Conservation (phyloP, 2,113 vertebrate genomes). For the Danio rerio region DNA sequence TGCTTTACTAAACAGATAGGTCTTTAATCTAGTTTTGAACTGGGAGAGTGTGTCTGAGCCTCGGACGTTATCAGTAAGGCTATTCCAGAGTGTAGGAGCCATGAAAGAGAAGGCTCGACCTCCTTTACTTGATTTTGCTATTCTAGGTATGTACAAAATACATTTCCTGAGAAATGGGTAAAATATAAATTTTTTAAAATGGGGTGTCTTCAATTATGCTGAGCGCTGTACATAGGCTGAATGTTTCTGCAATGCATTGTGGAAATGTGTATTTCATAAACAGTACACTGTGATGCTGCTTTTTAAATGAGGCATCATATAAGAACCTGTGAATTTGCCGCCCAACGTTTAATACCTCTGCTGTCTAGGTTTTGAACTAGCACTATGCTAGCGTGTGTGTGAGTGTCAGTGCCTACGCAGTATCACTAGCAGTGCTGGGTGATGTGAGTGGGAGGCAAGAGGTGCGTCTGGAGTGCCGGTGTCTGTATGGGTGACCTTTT, state of each 20-base stretch:
- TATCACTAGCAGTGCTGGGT: background rate
- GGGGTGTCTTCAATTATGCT: too few species aligned
- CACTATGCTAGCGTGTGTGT: background rate
- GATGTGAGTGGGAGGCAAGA: background rate
- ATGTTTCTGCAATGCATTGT: background rate
- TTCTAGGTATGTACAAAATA: too few species aligned
- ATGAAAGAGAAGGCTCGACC: too few species aligned
- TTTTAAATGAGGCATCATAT: background rate
- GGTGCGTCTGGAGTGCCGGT: background rate
- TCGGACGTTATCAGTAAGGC: too few species aligned
- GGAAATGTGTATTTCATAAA: background rate
- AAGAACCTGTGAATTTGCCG: background rate
- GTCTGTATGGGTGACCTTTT: conserved; percentile 1
- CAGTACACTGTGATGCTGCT: background rate
- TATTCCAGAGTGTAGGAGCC: too few species aligned
- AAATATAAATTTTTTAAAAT: too few species aligned
- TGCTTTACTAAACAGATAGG: too few species aligned
- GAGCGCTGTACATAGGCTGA: too few species aligned
- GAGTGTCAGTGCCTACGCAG: background rate
- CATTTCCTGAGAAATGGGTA: too few species aligned
- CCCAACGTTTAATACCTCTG: background rate
- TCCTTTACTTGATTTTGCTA: too few species aligned
- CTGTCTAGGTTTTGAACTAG: background rate
- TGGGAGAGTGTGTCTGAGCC: too few species aligned
- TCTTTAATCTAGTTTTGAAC: too few species aligned